A percentile compares a stretch with the other conserved stretches of the same genome.
These are phyloP conservation scores for Baronia brevicornis DNA, from an alignment of 2,888 invertebrate species.

Conservation along the genomic window DNA sequence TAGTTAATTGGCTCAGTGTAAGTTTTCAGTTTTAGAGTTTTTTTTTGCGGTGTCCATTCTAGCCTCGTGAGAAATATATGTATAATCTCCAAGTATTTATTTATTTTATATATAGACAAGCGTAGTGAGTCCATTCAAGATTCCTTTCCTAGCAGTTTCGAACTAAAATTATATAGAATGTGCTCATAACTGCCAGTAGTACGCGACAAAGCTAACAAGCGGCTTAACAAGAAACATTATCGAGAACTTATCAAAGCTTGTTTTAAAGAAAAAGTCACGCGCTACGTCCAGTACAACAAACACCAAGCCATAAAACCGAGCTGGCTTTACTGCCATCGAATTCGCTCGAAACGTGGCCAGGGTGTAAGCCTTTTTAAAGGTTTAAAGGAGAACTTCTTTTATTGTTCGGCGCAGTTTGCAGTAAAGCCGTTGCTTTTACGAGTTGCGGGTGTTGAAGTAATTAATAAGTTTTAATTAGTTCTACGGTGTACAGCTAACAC, in stretches of 20 bases:
- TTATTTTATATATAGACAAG: too few species aligned
- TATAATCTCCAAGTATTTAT: too few species aligned
- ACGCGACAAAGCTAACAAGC: conserved; percentile 8
- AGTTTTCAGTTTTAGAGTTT: too few species aligned
- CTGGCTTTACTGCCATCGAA: conserved; percentile 43
- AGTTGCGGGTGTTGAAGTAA: conserved; percentile 42
- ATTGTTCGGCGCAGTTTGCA: conserved; percentile 31
- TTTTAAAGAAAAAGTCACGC: conserved; percentile 54
- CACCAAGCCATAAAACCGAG: conserved; percentile 28
- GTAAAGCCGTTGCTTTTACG: conserved; percentile 50
- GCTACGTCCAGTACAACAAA: conserved; percentile 21
- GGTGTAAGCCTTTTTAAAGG: conserved; percentile 36
- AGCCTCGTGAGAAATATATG: too few species aligned
- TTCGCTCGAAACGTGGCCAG: conserved; percentile 29
- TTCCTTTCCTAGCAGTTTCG: too few species aligned
- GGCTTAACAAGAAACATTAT: conserved; percentile 15
- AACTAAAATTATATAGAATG: too few species aligned
- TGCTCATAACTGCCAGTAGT: too few species aligned
- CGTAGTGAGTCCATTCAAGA: too few species aligned
- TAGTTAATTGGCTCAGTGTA: too few species aligned
- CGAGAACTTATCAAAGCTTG: conserved; percentile 42
- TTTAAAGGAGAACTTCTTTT: conserved; percentile 60
- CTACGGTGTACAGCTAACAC: too few species aligned
- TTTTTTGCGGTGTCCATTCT: too few species aligned
- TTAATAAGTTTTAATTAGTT: conserved; percentile 67